Conservation (phyloP, 2,888 invertebrate species). For the Tachystola acroxantha region DNA sequence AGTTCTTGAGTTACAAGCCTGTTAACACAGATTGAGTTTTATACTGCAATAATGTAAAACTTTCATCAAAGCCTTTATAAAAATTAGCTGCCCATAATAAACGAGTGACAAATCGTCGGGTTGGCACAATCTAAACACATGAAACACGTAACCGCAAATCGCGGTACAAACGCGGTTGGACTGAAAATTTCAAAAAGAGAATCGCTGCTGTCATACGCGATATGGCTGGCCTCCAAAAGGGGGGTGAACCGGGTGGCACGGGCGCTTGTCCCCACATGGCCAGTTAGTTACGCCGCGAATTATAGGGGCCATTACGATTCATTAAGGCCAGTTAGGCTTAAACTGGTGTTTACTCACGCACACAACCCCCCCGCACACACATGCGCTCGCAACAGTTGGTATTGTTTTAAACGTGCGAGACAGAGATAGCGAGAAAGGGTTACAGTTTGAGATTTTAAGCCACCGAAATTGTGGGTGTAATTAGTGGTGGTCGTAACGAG, state of each 20-base stretch:
- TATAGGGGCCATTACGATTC: slow-evolving; percentile 80
- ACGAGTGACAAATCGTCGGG: slow-evolving; percentile 41
- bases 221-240: slow-evolving; percentile 72
- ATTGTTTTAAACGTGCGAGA: slow-evolving; percentile 51
- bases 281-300: slow-evolving; percentile 80
- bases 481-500: slow-evolving; percentile 65
- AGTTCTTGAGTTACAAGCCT: too few species aligned
- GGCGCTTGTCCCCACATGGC: slow-evolving; percentile 61
- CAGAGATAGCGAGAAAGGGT: slow-evolving; percentile 43
- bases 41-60: too few species aligned
- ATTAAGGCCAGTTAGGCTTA: slow-evolving; percentile 80
- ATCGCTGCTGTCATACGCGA: slow-evolving; percentile 70
- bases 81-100: slow-evolving; percentile 3
- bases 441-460: slow-evolving; percentile 62
- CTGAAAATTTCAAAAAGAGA: slow-evolving; percentile 72
- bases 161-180: slow-evolving; percentile 47
- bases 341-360: slow-evolving; percentile 77
- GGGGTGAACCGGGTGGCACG: slow-evolving; percentile 23
- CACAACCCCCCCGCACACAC: slow-evolving; percentile 40
- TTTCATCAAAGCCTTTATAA: too few species aligned
- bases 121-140: slow-evolving; percentile 56
- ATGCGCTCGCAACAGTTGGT: slow-evolving; percentile 53
- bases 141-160: slow-evolving; percentile 69
- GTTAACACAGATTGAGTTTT: too few species aligned
- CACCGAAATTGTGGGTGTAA: slow-evolving; percentile 59